Percentiles rank a stretch among this genome's conserved stretches.
phyloP scores from a whole-genome alignment of 2,888 invertebrate genomes.

The Drosophila kambysellisi region DNA sequence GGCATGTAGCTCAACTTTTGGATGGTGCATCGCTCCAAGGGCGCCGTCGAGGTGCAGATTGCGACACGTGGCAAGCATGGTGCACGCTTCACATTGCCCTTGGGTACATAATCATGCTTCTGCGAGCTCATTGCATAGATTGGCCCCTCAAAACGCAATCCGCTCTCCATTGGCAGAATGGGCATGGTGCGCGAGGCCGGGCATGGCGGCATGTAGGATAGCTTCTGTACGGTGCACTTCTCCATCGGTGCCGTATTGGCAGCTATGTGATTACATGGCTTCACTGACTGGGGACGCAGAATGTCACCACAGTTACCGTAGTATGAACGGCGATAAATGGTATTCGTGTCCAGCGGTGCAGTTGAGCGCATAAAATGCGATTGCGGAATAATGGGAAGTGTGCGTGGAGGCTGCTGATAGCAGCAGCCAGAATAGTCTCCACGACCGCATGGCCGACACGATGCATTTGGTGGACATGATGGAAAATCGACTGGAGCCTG shows the following conservation, averaged over 20 bases:
- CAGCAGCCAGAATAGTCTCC: conserved; percentile 80
- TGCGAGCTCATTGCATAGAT: conserved; percentile 90
- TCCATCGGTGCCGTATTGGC: conserved; percentile 85
- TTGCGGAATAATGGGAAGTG: conserved; percentile 77
- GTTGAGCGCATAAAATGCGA: conserved; percentile 86
- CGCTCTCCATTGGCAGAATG: conserved; percentile 80
- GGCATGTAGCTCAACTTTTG: conserved; percentile 84
- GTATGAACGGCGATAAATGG: conserved; percentile 89
- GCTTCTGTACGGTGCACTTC: conserved; percentile 86
- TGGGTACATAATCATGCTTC: conserved; percentile 90
- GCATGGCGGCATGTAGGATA: conserved; percentile 83
- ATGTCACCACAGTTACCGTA: conserved; percentile 86
- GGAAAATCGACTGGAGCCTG: conserved; percentile 66
- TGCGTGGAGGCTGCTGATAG: conserved; percentile 83
- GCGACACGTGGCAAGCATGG: conserved; percentile 70
- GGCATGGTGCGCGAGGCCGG: conserved; percentile 69
- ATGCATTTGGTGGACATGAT: conserved; percentile 65
- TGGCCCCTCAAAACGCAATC: conserved; percentile 86
- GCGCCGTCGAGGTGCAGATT: conserved; percentile 74
- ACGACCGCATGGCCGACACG: conserved; percentile 72
- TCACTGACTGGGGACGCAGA: conserved; percentile 84
- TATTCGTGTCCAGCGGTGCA: conserved; percentile 87
- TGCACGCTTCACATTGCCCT: conserved; percentile 85
- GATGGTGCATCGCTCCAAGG: conserved; percentile 83
- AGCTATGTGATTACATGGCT: conserved; percentile 85